Evolutionary conservation across 2,797 vertebrate species (phyloP).

Genomic region (Nannoperca australis): DNA sequence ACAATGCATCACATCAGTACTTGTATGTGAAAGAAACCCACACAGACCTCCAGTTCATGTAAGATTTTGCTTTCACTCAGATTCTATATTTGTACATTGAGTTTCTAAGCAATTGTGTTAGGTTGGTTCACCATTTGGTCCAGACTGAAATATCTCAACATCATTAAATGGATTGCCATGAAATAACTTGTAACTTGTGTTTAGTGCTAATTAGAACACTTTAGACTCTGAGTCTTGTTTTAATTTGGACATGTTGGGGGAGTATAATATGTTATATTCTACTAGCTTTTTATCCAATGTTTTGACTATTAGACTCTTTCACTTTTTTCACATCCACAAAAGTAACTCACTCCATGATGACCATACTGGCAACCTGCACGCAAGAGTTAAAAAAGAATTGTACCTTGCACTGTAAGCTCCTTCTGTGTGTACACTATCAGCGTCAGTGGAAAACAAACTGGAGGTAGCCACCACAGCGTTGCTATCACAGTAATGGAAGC

Average conservation of each 20-base stretch:
- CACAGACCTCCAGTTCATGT: neutral
- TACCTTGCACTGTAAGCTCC: constrained; percentile 41
- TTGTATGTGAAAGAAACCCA: neutral
- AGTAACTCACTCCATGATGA: neutral
- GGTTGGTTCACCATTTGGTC: neutral
- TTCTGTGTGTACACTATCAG: constrained; percentile 56
- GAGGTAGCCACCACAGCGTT: constrained; percentile 28
- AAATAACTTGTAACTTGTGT: neutral
- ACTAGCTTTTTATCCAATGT: neutral
- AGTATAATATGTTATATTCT: neutral
- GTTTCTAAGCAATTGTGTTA: neutral
- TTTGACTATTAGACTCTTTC: neutral
- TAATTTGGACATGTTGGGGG: neutral
- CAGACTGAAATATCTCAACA: no score
- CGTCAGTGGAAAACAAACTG: constrained; percentile 49
- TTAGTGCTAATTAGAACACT: neutral
- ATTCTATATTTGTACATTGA: no score
- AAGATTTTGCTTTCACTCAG: no score
- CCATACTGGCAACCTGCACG: neutral
- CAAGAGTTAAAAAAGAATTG: constrained; percentile 11
- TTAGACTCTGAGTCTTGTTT: neutral
- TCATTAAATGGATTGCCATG: neutral
- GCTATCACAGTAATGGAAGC: constrained; percentile 72
- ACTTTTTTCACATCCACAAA: neutral
- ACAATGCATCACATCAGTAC: neutral